Evolutionary conservation across 1,140 invertebrate species (phyloP), one percentile per base, ranked within the genome.

Genomic region (Hyposmocoma kahamanoa): DNA sequence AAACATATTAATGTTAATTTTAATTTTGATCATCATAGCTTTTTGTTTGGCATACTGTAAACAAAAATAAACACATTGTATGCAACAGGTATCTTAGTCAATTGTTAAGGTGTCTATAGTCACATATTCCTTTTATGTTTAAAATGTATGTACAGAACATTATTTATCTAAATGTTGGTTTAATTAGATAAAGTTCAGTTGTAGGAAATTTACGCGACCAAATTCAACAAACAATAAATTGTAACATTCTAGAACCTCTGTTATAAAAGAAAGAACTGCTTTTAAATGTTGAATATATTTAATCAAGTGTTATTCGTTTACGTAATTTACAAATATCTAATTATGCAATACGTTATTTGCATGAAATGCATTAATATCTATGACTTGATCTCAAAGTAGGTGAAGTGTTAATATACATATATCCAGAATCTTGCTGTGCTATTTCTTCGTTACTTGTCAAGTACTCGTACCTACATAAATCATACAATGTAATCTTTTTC

Each of bases 71-170:
- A n/a, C n/a, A 48, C 28, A 22, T 28, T 15, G 18, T 19, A 10
- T 41, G 15, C 34, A 36, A 44, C 38, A 32, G 26, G 21, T 38
- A 48, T 52, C 36, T 46, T 53, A 46, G 64, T 67, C 64, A 63
- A 67, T 67, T 63, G 47, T 59, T 42, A 59, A 47, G 56, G 55
- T 63, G 58, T 61, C 53, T 61, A 50, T 36, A 44, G 32, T 26
- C 24, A 46, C 42, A 45, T 19, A 43, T 43, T 30, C 21, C 18
- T 36, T 36, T 36, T n/a, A 17, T 13, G 8, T 36, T 36, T 9
- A 13, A 13, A 30, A 10, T 30, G 10, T 30, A 36, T 36, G 4
- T 36, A 17, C n/a, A n/a, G 3, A 36, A 26, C 11, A 26, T 26
- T 11, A 26, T 6, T 26, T 11, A 26, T 6, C 11, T 26, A 26